Evolutionary conservation across 1,140 invertebrate species (phyloP).

Genomic region (Mizuhopecten yessoensis): DNA sequence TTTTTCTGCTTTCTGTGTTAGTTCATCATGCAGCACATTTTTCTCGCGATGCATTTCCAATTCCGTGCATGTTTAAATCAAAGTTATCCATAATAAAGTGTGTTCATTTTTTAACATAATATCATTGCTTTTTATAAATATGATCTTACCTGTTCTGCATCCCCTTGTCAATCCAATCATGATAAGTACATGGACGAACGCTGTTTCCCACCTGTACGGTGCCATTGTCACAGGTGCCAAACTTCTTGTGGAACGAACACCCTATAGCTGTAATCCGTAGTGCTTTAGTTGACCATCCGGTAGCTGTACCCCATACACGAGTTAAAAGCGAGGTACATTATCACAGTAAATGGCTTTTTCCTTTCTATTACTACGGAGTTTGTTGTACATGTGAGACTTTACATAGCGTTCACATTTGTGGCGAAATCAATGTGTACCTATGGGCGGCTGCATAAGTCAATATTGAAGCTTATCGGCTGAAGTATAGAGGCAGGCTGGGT

Average conservation of each 20-base stretch:
- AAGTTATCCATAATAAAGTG: not conserved
- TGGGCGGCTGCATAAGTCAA: constrained; percentile 36
- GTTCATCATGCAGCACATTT: too few species aligned
- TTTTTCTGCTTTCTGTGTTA: too few species aligned
- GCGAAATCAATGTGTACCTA: constrained; percentile 38
- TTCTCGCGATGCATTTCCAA: not conserved
- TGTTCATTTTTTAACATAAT: not conserved
- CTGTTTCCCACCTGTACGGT: not conserved
- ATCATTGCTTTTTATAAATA: too few species aligned
- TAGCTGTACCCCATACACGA: not conserved
- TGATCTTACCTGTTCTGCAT: not conserved
- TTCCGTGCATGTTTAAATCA: not conserved
- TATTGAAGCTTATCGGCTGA: constrained; percentile 33
- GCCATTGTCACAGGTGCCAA: not conserved
- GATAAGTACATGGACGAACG: not conserved
- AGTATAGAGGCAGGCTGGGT: not conserved
- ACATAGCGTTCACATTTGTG: constrained; percentile 37
- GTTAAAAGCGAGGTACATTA: not conserved
- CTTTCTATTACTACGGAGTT: not conserved
- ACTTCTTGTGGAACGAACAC: not conserved
- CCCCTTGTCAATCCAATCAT: constrained; percentile 12
- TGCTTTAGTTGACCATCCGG: not conserved
- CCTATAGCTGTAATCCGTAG: not conserved
- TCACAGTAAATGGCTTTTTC: not conserved
- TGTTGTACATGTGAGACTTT: not conserved